Conservation (phyloP, 2,113 vertebrate species). For the Gadus macrocephalus region DNA sequence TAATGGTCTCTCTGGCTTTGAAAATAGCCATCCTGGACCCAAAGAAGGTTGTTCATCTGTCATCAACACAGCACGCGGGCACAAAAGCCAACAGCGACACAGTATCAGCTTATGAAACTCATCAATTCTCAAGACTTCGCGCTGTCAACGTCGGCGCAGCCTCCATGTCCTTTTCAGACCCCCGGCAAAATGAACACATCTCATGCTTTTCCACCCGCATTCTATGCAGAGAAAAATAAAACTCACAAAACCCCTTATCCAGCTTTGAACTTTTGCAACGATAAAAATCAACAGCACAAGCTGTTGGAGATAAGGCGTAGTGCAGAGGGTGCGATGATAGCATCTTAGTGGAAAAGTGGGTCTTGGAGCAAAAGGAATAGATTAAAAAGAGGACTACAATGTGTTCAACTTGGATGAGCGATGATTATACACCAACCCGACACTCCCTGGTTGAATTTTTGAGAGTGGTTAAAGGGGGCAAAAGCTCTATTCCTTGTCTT, state of each 20-base stretch:
- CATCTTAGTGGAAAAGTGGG: constrained; percentile 52
- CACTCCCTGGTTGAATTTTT: background rate
- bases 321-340: constrained; percentile 52
- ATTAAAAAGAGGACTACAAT: constrained; percentile 52
- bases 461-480: constrained; percentile 47
- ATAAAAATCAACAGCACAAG: constrained; percentile 48
- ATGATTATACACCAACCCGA: constrained; percentile 24
- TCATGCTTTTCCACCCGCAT: constrained; percentile 8
- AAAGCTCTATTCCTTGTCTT: constrained; percentile 32
- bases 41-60: constrained; percentile 4
- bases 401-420: constrained; percentile 50
- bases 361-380: constrained; percentile 49
- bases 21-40: background rate
- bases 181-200: constrained; percentile 10
- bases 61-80: background rate
- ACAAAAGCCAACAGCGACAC: background rate
- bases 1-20: background rate
- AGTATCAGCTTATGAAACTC: background rate
- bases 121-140: background rate
- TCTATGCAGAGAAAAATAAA: constrained; percentile 16
- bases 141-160: background rate
- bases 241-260: constrained; percentile 27
- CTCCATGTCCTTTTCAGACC: constrained; percentile 13
- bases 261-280: constrained; percentile 44
- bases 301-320: constrained; percentile 41